These are phyloP conservation scores for Ypsolopha sequella DNA, from an alignment of 2,888 invertebrate genomes.

Conservation along the genomic window DNA sequence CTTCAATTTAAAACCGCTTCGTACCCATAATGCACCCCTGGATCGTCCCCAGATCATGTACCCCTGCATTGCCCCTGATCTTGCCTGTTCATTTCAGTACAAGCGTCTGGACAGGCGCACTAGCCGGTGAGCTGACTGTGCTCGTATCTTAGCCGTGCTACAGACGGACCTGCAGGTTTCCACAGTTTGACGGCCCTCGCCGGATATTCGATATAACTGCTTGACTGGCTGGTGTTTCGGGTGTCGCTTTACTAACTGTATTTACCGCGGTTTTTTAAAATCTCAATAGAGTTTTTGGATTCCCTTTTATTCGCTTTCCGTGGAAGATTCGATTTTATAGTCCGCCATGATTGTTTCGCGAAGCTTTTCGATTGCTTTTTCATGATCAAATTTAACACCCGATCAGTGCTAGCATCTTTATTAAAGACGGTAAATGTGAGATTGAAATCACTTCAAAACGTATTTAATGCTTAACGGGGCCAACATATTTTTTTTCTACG, in stretches of 20 bases:
- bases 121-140: constrained; percentile 17
- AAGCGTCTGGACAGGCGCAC: constrained; percentile 66
- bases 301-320: too few species aligned
- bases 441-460: too few species aligned
- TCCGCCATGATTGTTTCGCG: too few species aligned
- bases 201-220: constrained; percentile 13
- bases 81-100: constrained; percentile 63
- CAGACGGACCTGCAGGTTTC: constrained; percentile 37
- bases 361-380: too few species aligned
- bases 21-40: neutral
- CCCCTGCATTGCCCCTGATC: constrained; percentile 23
- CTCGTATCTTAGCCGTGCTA: neutral
- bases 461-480: too few species aligned
- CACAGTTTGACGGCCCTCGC: constrained; percentile 34
- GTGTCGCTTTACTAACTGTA: constrained; percentile 50
- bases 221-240: constrained; percentile 30
- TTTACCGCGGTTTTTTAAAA: too few species aligned
- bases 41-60: neutral
- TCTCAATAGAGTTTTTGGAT: too few species aligned
- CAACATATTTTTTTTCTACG: too few species aligned
- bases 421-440: too few species aligned
- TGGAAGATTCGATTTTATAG: too few species aligned
- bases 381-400: too few species aligned
- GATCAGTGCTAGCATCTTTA: too few species aligned
- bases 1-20: neutral